Base-by-base conservation (phyloP, 2,113 vertebrate species). In the Istiophorus platypterus region DNA sequence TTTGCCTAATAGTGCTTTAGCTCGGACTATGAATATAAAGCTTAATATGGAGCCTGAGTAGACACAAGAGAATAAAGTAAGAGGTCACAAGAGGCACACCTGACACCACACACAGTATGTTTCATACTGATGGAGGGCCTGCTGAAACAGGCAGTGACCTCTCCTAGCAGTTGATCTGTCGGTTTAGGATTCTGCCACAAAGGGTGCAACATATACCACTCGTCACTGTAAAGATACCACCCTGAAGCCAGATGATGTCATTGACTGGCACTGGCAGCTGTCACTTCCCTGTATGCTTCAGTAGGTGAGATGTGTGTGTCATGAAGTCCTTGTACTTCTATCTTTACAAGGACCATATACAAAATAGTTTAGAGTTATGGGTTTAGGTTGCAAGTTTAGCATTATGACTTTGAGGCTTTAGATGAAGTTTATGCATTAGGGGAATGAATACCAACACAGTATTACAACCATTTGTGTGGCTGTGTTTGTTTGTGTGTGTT, bases 201-300 rank as follows among this genome's bases (percentile, higher is more conserved):
- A 78, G 64, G 49, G 76, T 76, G 70, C 26, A 72, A 92, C 42
- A 66, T 72, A 73, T 57, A 83, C 37, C 75, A 56, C 81, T 63
- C 18, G 0, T 65, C 14, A 18, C 73, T 78, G 75, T 84, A 72
- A 78, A 78, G 81, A 83, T 64, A 79, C 64, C 78, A 73, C 72
- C 68, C 26, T 0, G 3, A 63, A 85, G 69, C 22, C 51, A 22
- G 79, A 84, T 93, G 90, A 92, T 85, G 91, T 92, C 91, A 92
- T 31, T 89, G 86, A 94, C 63, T 89, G 90, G 76, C 82, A 90
- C 85, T 27, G 73, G 70, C 91, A 90, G 88, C 89, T 94, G 90
- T 57, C 84, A 73, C 67, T 42, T 77, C 72, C 79, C 51, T 80
- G 85, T 79, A 58, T 61, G 62, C 81, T 63, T 69, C 26, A 61